A percentile compares a stretch with the other conserved stretches of the same genome.
Evolutionary conservation across 2,888 invertebrate species (phyloP).

Genomic region (Allacma fusca): DNA sequence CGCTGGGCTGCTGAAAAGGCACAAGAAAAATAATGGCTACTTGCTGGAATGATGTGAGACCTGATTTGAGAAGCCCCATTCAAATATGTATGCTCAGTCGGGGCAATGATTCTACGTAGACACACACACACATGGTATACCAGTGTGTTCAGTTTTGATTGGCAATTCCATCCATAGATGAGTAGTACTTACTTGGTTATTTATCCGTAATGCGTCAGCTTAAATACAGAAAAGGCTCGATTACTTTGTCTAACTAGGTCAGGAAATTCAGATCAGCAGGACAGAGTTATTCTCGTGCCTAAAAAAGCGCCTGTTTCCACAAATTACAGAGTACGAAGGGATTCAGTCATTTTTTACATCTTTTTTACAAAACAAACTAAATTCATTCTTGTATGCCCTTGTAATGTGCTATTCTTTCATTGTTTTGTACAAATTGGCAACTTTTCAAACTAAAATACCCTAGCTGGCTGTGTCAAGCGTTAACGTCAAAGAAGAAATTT

Average conservation of each 20-base stretch:
- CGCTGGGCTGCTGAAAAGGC: neutral
- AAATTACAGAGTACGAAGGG: constrained; percentile 18
- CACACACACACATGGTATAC: neutral
- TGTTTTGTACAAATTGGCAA: neutral
- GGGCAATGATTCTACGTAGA: neutral
- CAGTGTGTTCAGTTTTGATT: neutral
- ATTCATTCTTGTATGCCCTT: constrained; percentile 3
- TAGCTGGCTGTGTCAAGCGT: neutral
- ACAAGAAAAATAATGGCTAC: neutral
- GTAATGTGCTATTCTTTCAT: constrained; percentile 7
- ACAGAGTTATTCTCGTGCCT: constrained; percentile 26
- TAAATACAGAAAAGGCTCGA: constrained; percentile 16
- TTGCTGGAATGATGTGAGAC: constrained; percentile 16
- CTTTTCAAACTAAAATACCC: neutral
- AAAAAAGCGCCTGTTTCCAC: constrained; percentile 7
- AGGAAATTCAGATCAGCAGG: constrained; percentile 43
- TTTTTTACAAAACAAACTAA: constrained; percentile 3
- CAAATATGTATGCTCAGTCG: too few relatives aligned
- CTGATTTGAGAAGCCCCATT: neutral
- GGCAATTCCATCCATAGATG: constrained; percentile 13
- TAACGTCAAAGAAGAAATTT: neutral
- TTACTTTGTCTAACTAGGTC: constrained; percentile 35
- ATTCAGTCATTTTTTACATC: neutral
- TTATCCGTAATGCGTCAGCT: neutral
- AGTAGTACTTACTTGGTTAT: constrained; percentile 1